These are phyloP conservation scores for Ctenicera cuprea DNA, from an alignment of 2,888 invertebrate genomes.

Conservation along the genomic window DNA sequence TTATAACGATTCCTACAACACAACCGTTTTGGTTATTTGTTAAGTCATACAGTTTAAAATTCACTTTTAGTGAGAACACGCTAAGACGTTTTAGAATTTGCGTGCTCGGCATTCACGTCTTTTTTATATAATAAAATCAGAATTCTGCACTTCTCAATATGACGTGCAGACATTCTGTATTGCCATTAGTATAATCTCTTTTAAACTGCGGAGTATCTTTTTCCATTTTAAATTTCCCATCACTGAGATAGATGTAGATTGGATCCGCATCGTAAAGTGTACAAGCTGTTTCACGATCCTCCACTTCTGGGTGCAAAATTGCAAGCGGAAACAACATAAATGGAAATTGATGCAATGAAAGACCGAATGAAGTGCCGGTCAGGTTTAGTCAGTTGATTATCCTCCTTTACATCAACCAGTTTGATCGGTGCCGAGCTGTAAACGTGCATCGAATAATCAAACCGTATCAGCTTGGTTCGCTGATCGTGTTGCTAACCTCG, in stretches of 20 bases:
- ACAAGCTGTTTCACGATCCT: slow-evolving; percentile 9
- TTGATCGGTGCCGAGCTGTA: slow-evolving; percentile 36
- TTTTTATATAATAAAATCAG: too few species aligned
- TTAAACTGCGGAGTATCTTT: too few species aligned
- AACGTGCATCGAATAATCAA: slow-evolving; percentile 39
- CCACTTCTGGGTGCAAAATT: not conserved
- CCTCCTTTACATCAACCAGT: slow-evolving; percentile 38
- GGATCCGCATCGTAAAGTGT: slow-evolving; percentile 9
- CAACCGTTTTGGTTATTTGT: too few species aligned
- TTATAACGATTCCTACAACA: too few species aligned
- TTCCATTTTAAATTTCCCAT: too few species aligned
- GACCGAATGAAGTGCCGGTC: slow-evolving; percentile 35
- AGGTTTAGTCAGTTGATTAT: slow-evolving; percentile 35
- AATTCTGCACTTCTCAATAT: too few species aligned
- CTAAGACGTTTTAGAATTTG: too few species aligned
- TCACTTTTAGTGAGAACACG: too few species aligned
- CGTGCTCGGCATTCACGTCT: too few species aligned
- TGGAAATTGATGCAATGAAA: slow-evolving; percentile 39
- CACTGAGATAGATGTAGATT: not conserved
- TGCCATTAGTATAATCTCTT: too few species aligned
- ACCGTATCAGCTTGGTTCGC: slow-evolving; percentile 21
- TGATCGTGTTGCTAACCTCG: slow-evolving; percentile 7
- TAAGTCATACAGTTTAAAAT: too few species aligned
- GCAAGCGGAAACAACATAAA: slow-evolving; percentile 41
- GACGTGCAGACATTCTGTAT: too few species aligned